A percentile compares a stretch with the other conserved stretches of the same genome.
These are phyloP conservation scores for Margarornis squamiger DNA, from an alignment of 2,797 vertebrate species.

Conservation along the genomic window DNA sequence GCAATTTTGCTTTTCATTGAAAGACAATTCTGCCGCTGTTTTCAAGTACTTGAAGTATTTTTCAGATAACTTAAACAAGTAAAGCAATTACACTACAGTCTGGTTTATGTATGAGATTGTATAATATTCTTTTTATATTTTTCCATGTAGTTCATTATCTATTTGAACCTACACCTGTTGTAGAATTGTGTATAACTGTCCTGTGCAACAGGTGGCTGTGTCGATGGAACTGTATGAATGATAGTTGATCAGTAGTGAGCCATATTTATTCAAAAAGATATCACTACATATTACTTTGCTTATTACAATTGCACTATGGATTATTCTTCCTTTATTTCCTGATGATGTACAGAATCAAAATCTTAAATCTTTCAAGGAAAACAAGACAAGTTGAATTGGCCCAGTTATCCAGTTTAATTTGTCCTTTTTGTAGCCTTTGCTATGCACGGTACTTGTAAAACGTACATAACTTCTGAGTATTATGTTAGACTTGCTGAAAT, in stretches of 20 bases:
- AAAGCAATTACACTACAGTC: slow-evolving; percentile 46
- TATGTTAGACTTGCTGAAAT: slow-evolving; percentile 49
- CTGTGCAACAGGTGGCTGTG: slow-evolving; percentile 40
- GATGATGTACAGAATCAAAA: slow-evolving; percentile 73
- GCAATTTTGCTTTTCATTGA: slow-evolving; percentile 64
- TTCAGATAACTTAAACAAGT: slow-evolving; percentile 60
- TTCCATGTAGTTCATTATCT: slow-evolving; percentile 42
- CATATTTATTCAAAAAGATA: slow-evolving; percentile 72
- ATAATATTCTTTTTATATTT: slow-evolving; percentile 62
- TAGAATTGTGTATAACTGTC: slow-evolving; percentile 51
- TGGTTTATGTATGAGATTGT: slow-evolving; percentile 62
- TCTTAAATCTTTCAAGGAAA: slow-evolving; percentile 66
- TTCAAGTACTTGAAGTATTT: slow-evolving; percentile 62
- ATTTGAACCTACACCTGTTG: slow-evolving; percentile 53
- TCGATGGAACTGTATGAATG: slow-evolving; percentile 44
- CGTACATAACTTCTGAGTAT: slow-evolving; percentile 62
- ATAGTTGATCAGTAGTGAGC: slow-evolving; percentile 70
- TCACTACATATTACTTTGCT: slow-evolving; percentile 71
- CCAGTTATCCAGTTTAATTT: slow-evolving; percentile 66
- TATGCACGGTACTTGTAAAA: slow-evolving; percentile 74
- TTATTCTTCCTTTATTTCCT: slow-evolving; percentile 68
- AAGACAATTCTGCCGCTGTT: slow-evolving; percentile 43
- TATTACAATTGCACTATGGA: slow-evolving; percentile 76
- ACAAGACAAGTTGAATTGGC: slow-evolving; percentile 72
- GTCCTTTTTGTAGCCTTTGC: slow-evolving; percentile 67